A percentile compares a stretch with the other conserved stretches of the same genome.
Evolutionary conservation across 2,888 invertebrate species (phyloP).

Genomic region (Yponomeuta plumbellus): DNA sequence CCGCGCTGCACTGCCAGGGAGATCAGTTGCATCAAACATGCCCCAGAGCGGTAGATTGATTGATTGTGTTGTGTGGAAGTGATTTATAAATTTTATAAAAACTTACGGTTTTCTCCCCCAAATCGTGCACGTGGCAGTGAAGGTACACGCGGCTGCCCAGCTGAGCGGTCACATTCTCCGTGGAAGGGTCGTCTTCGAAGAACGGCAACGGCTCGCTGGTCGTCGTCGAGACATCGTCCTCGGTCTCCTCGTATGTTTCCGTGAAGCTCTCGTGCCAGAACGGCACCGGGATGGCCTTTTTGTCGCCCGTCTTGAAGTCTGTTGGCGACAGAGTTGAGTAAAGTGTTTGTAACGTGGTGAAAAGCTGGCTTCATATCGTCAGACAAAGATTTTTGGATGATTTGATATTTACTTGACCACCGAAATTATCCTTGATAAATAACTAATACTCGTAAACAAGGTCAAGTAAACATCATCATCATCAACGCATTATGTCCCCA

Average conservation of each 20-base stretch:
- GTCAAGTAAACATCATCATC: no score
- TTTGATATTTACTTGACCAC: no score
- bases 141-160: constrained; percentile 79
- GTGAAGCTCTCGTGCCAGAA: constrained; percentile 70
- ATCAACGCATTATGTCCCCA: no score
- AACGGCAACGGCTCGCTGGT: constrained; percentile 83
- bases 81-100: background rate
- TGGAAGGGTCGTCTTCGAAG: constrained; percentile 80
- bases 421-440: no score
- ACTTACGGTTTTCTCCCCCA: constrained; percentile 82
- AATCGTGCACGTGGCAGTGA: constrained; percentile 81
- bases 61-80: no score
- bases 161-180: constrained; percentile 83
- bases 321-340: constrained; percentile 22
- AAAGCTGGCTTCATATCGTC: no score
- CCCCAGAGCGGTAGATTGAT: no score
- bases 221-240: constrained; percentile 70
- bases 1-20: no score
- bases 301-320: constrained; percentile 69
- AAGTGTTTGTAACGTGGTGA: background rate
- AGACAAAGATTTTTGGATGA: no score
- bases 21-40: no score
- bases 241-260: constrained; percentile 57
- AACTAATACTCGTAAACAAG: no score
- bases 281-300: constrained; percentile 56